A percentile compares a stretch with the other conserved stretches of the same genome.
Conservation (phyloP, 2,888 invertebrate genomes). For the Trichogramma evanescens region DNA sequence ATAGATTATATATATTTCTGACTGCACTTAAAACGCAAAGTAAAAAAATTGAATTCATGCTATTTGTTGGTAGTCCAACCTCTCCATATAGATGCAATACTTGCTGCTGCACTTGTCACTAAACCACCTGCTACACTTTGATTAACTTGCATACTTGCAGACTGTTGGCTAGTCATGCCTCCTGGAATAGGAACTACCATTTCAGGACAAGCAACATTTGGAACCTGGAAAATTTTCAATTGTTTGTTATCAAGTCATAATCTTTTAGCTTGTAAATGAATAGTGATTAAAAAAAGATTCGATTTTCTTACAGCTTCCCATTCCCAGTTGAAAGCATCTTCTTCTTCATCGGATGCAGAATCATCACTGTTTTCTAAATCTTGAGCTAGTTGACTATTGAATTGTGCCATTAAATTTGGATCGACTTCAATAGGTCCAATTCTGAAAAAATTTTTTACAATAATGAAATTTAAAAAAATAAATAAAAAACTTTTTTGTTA, state of each 20-base stretch:
- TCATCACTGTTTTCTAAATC: slow-evolving; percentile 60
- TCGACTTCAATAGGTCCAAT: slow-evolving; percentile 59
- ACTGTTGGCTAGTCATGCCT: slow-evolving; percentile 38
- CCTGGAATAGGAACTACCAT: slow-evolving; percentile 45
- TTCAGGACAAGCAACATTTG: slow-evolving; percentile 53
- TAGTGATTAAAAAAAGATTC: background rate
- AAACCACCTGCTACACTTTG: slow-evolving; percentile 64
- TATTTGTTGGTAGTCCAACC: slow-evolving; percentile 60
- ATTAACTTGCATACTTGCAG: slow-evolving; percentile 43
- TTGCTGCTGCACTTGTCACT: slow-evolving; percentile 75
- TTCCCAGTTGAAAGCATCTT: slow-evolving; percentile 69
- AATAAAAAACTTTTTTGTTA: background rate
- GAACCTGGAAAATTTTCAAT: slow-evolving; percentile 43
- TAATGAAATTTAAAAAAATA: background rate
- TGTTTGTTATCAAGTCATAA: no score
- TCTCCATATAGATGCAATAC: slow-evolving; percentile 74
- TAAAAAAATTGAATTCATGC: slow-evolving; percentile 13
- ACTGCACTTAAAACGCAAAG: background rate
- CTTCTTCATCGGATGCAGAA: slow-evolving; percentile 60
- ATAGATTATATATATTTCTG: slow-evolving; percentile 11
- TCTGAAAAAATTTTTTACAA: slow-evolving; percentile 40
- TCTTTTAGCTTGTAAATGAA: background rate
- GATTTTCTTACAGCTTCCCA: slow-evolving; percentile 65
- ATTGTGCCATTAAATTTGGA: slow-evolving; percentile 51
- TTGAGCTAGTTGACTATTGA: slow-evolving; percentile 59